Conservation (phyloP, 2,888 invertebrate genomes). For the Smittia sp. region DNA sequence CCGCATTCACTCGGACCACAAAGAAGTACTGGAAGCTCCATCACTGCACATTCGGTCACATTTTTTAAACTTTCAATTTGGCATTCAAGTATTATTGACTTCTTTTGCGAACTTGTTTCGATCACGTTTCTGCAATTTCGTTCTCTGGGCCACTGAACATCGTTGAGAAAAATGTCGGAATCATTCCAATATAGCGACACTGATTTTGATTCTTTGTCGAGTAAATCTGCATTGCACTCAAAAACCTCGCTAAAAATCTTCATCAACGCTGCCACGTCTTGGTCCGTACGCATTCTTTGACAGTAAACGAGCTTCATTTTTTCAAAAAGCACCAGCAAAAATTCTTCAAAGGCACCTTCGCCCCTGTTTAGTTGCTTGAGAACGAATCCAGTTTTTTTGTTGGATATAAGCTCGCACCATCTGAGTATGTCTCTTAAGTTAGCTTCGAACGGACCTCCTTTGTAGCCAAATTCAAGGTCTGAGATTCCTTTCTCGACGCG, state of each 20-base stretch:
- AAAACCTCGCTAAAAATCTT: constrained; percentile 57
- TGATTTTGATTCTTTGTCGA: constrained; percentile 53
- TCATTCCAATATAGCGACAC: constrained; percentile 62
- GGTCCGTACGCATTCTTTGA: constrained; percentile 77
- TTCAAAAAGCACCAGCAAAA: constrained; percentile 50
- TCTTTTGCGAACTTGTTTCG: constrained; percentile 51
- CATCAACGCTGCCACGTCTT: constrained; percentile 72
- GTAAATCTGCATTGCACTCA: constrained; percentile 49
- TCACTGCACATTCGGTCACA: constrained; percentile 79
- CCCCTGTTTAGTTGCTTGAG: constrained; percentile 11
- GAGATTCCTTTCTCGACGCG: constrained; percentile 64
- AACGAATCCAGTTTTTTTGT: constrained; percentile 33
- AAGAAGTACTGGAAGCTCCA: constrained; percentile 86
- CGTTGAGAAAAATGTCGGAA: constrained; percentile 63
- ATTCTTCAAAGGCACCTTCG: constrained; percentile 40
- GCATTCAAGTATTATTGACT: constrained; percentile 55
- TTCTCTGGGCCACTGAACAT: constrained; percentile 55
- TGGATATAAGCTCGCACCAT: constrained; percentile 71
- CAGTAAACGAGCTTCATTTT: constrained; percentile 75
- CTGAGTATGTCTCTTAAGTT: constrained; percentile 92
- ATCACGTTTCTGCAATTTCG: constrained; percentile 46
- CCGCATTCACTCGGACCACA: constrained; percentile 53
- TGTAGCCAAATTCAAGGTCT: constrained; percentile 69
- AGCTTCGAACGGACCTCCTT: constrained; percentile 94
- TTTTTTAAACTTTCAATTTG: constrained; percentile 72